A percentile compares a stretch with the other conserved stretches of the same genome.
Evolutionary conservation across 2,888 invertebrate genomes (phyloP).

Genomic region (Eurytoma californica): DNA sequence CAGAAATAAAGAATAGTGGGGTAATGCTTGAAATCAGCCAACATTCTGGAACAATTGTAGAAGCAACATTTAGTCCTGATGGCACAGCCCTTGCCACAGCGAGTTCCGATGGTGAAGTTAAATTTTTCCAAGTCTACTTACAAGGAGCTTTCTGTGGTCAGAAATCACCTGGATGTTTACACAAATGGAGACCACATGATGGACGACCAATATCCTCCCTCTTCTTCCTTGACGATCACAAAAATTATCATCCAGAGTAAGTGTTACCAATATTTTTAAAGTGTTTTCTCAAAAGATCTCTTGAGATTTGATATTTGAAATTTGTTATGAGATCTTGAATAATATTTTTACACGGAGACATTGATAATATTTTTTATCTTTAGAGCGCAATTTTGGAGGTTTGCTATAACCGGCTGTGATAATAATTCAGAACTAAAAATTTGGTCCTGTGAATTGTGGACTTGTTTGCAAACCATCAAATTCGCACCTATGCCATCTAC

Average conservation of each 20-base stretch:
- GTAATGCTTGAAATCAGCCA: slow-evolving; percentile 78
- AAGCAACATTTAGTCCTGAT: slow-evolving; percentile 94
- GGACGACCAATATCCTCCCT: slow-evolving; percentile 91
- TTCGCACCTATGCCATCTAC: slow-evolving; percentile 78
- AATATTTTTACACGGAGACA: too few relatives aligned
- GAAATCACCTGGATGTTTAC: slow-evolving; percentile 86
- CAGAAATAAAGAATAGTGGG: slow-evolving; percentile 65
- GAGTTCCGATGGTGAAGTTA: slow-evolving; percentile 90
- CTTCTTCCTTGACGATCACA: slow-evolving; percentile 96
- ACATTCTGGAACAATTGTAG: slow-evolving; percentile 82
- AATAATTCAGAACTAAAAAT: slow-evolving; percentile 93
- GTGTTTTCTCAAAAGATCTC: neutral
- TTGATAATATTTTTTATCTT: slow-evolving; percentile 48
- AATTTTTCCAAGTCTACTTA: slow-evolving; percentile 93
- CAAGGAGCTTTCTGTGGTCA: slow-evolving; percentile 74
- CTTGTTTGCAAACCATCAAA: slow-evolving; percentile 90
- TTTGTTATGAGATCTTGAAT: too few relatives aligned
- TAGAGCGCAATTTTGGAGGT: slow-evolving; percentile 93
- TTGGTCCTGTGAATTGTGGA: slow-evolving; percentile 97
- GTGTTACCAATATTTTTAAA: slow-evolving; percentile 67
- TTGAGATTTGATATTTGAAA: too few relatives aligned
- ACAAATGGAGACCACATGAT: slow-evolving; percentile 95
- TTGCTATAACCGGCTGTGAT: slow-evolving; percentile 92
- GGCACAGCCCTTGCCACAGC: slow-evolving; percentile 95
- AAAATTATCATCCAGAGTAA: slow-evolving; percentile 86